Evolutionary conservation across 2,888 invertebrate species (phyloP).

Genomic region (Busseola fusca): DNA sequence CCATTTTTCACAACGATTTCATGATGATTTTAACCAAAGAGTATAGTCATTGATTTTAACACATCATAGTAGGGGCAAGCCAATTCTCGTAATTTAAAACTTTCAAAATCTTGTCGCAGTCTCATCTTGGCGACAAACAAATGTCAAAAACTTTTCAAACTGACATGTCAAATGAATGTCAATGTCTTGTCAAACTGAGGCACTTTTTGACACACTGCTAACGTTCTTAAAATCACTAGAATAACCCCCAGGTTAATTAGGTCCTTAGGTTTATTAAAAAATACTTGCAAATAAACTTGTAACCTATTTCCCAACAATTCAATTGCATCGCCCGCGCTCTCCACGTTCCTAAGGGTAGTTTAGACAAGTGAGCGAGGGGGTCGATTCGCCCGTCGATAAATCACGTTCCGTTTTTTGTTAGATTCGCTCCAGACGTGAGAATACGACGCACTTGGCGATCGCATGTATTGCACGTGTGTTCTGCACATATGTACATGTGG

Average conservation of each 20-base stretch:
- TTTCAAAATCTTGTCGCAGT: no score
- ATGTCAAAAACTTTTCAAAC: not conserved
- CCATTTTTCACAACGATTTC: no score
- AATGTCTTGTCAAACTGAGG: no score
- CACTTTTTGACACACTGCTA: no score
- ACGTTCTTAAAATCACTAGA: not conserved
- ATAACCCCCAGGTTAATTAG: not conserved
- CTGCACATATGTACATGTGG: conserved; percentile 57
- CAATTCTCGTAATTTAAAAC: no score
- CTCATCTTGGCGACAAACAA: no score
- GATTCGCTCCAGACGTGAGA: conserved; percentile 76
- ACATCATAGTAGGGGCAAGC: no score
- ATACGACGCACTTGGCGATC: conserved; percentile 70
- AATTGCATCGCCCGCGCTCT: conserved; percentile 45
- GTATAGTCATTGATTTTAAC: no score
- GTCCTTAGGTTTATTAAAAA: not conserved
- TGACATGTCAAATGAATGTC: no score
- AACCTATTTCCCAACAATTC: conserved; percentile 8
- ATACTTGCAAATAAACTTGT: not conserved
- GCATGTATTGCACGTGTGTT: conserved; percentile 74
- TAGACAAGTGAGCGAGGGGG: conserved; percentile 61
- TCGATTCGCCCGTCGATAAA: conserved; percentile 73
- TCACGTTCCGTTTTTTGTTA: conserved; percentile 74
- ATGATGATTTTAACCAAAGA: no score
- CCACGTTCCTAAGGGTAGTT: conserved; percentile 55